phyloP scores from a whole-genome alignment of 1,140 invertebrate species.

The Telenomus remus region DNA sequence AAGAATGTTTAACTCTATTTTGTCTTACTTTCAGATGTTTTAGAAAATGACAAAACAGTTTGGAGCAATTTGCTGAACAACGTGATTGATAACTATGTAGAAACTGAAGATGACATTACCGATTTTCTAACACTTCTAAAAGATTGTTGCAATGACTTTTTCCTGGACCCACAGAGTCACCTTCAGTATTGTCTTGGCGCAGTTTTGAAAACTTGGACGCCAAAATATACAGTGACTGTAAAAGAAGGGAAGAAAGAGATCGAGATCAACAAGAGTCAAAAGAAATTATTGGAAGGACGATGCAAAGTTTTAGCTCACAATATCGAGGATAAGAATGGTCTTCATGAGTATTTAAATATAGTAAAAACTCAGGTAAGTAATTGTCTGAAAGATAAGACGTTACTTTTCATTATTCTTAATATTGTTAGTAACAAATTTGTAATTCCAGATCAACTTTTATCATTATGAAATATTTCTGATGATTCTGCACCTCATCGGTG shows the following conservation, averaged over 20 bases:
- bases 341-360: constrained; percentile 51
- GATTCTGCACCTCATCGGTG: constrained; percentile 64
- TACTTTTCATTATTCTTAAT: constrained; percentile 2
- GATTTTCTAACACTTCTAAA: constrained; percentile 60
- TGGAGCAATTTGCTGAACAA: constrained; percentile 63
- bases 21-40: constrained; percentile 52
- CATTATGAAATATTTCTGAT: constrained; percentile 73
- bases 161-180: constrained; percentile 66
- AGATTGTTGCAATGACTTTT: constrained; percentile 67
- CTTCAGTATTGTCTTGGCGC: constrained; percentile 67
- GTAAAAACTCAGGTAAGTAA: constrained; percentile 53
- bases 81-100: constrained; percentile 59
- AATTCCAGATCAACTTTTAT: constrained; percentile 71
- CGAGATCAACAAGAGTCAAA: constrained; percentile 57
- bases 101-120: constrained; percentile 21
- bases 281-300: constrained; percentile 57
- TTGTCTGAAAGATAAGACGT: constrained; percentile 5
- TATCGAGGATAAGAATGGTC: constrained; percentile 59
- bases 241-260: constrained; percentile 56
- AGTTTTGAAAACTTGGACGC: constrained; percentile 68
- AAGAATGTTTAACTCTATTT: constrained; percentile 1
- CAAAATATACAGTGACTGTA: constrained; percentile 54
- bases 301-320: constrained; percentile 59
- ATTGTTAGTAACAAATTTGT: background rate
- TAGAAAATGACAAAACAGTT: constrained; percentile 57